These are phyloP conservation scores for Rhynchonema sp. DNA, from an alignment of 2,888 invertebrate species.

Conservation along the genomic window DNA sequence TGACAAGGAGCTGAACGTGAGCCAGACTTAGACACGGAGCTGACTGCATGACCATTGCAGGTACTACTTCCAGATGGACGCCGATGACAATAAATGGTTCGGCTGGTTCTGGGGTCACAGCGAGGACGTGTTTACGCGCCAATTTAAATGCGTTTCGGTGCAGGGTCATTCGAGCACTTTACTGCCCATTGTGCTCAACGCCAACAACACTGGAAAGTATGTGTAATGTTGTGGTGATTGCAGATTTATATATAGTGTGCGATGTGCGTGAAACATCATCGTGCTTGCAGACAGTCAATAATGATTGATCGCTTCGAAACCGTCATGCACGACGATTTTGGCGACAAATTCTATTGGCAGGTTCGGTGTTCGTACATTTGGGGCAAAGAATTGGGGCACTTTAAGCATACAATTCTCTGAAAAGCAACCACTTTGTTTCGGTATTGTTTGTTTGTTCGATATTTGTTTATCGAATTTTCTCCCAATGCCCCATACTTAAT, in stretches of 20 bases:
- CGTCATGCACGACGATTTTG: slow-evolving; percentile 66
- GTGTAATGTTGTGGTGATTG: no score
- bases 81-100: slow-evolving; percentile 8
- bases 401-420: no score
- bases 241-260: no score
- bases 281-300: slow-evolving; percentile 29
- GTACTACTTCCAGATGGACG: background rate
- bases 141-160: slow-evolving; percentile 55
- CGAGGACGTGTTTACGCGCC: slow-evolving; percentile 43
- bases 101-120: slow-evolving; percentile 52
- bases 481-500: no score
- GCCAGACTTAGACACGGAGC: background rate
- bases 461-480: background rate
- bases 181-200: slow-evolving; percentile 35
- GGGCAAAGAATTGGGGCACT: no score
- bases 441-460: background rate
- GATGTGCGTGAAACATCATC: no score
- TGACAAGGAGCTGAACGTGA: no score
- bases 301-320: slow-evolving; percentile 48
- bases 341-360: slow-evolving; percentile 59
- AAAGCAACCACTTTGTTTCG: no score
- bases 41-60: background rate
- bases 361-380: no score
- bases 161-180: slow-evolving; percentile 42
- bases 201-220: background rate